Evolutionary conservation across 2,113 vertebrate genomes (phyloP).

Genomic region (Hucho hucho): DNA sequence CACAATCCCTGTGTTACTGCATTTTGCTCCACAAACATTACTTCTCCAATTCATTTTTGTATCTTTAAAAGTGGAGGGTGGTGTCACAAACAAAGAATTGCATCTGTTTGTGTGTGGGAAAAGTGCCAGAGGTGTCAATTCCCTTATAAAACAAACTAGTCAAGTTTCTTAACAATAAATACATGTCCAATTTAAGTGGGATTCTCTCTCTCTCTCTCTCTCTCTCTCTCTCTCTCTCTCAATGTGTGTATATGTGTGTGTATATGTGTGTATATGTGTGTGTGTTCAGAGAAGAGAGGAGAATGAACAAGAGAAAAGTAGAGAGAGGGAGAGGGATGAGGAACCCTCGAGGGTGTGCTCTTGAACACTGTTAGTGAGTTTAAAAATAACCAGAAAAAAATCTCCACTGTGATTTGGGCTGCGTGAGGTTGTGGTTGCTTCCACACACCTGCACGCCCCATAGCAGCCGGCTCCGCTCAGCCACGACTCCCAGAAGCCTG

Average conservation of each 20-base stretch:
- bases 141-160: constrained; percentile 12
- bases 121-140: constrained; percentile 14
- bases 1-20: too few relatives aligned
- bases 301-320: neutral
- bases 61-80: neutral
- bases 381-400: constrained; percentile 51
- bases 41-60: neutral
- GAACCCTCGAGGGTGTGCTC: constrained; percentile 39
- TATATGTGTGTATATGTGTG: too few relatives aligned
- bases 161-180: too few relatives aligned
- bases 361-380: constrained; percentile 37
- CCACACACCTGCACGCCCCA: constrained; percentile 33
- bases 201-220: too few relatives aligned
- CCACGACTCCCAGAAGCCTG: constrained; percentile 43
- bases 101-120: constrained; percentile 13
- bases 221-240: neutral
- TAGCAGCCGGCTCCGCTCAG: constrained; percentile 38
- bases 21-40: neutral
- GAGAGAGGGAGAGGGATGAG: neutral
- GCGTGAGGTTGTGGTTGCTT: constrained; percentile 35
- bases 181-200: too few relatives aligned
- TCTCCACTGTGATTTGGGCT: constrained; percentile 43
- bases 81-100: neutral
- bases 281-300: neutral
- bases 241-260: too few relatives aligned